These are phyloP conservation scores for Panthera leo DNA, from an alignment of 2,113 vertebrate species.

Conservation along the genomic window DNA sequence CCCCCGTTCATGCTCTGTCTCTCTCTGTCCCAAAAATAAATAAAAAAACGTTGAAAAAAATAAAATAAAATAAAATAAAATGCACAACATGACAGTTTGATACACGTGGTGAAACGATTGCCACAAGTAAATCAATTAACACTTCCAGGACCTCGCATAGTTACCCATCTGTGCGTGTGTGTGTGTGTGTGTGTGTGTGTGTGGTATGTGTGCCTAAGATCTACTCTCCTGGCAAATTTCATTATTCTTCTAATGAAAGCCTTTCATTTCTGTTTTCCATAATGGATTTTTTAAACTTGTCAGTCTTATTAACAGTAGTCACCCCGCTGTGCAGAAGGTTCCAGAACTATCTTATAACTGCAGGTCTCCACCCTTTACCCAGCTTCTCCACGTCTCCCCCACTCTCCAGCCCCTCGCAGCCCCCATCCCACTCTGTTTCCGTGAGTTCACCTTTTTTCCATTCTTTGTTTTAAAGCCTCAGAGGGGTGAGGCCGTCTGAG, in stretches of 20 bases:
- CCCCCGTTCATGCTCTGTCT: no score
- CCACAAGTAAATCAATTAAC: neutral
- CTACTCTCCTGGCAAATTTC: neutral
- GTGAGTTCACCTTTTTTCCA: neutral
- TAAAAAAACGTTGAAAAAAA: no score
- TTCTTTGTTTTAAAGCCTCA: neutral
- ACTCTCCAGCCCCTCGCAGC: no score
- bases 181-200: neutral
- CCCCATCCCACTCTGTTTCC: neutral
- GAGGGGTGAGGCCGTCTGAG: neutral
- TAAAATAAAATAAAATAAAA: no score
- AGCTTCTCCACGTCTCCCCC: neutral
- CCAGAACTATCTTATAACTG: neutral
- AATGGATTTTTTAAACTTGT: no score
- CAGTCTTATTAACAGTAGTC: fast-evolving
- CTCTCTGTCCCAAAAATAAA: no score
- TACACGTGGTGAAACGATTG: neutral
- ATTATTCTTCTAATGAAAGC: no score
- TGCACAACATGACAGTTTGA: neutral
- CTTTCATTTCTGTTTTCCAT: no score
- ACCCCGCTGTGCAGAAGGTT: fast-evolving
- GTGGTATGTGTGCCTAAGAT: neutral
- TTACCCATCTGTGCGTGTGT: neutral
- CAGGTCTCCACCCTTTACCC: neutral
- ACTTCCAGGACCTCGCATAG: neutral